Conservation (phyloP, 2,113 vertebrate genomes). For the Rhinopomastus cyanomelas region DNA sequence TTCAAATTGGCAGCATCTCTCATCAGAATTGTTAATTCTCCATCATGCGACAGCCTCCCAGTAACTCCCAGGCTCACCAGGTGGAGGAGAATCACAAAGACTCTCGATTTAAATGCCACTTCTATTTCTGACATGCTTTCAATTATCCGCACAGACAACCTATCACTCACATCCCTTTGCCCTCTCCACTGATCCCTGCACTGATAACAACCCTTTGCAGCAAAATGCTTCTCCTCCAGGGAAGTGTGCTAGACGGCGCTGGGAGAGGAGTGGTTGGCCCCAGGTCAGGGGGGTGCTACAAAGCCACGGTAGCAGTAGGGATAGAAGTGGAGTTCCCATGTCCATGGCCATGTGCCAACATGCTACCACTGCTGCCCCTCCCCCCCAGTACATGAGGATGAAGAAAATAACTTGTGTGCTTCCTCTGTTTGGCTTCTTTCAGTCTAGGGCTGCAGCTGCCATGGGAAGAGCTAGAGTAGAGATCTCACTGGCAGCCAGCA, state of each 20-base stretch:
- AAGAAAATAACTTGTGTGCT: rapidly evolving
- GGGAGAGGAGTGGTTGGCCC: background rate
- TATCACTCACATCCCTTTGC: background rate
- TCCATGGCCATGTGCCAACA: background rate
- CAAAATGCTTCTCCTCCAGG: background rate
- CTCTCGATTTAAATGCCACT: background rate
- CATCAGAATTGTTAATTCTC: constrained; percentile 50
- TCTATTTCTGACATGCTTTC: constrained; percentile 24
- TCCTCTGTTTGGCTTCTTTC: background rate
- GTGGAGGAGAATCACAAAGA: background rate
- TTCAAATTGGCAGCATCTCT: background rate
- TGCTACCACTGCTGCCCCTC: background rate
- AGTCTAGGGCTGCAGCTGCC: rapidly evolving
- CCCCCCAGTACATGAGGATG: background rate
- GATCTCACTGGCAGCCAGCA: background rate
- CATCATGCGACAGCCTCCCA: background rate
- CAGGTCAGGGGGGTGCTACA: background rate
- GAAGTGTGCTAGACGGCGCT: background rate
- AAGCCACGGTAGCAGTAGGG: rapidly evolving
- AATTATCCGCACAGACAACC: background rate
- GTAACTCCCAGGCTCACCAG: constrained; percentile 22
- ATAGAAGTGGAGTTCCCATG: rapidly evolving
- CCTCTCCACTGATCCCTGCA: background rate
- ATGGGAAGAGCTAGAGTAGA: background rate
- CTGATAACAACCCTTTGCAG: background rate